phyloP scores from a whole-genome alignment of 2,888 invertebrate genomes.

The Limnephilus lunatus region DNA sequence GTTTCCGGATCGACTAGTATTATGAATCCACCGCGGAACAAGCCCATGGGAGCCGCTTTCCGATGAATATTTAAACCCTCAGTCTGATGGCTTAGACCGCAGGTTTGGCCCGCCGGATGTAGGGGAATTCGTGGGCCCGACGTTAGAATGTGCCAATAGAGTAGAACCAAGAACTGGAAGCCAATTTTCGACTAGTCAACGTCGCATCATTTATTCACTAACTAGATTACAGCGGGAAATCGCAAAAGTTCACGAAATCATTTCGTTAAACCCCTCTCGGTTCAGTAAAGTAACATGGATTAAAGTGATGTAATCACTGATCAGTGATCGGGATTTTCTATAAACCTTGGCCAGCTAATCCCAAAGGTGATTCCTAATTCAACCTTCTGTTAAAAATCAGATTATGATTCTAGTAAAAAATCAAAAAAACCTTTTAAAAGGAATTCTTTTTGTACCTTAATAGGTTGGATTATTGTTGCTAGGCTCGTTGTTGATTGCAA shows the following conservation, averaged over 20 bases:
- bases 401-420: neutral
- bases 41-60: conserved; percentile 17
- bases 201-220: conserved; percentile 59
- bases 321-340: neutral
- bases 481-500: neutral
- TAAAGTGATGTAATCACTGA: neutral
- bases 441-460: neutral
- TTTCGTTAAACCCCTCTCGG: neutral
- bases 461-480: neutral
- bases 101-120: conserved; percentile 54
- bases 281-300: neutral
- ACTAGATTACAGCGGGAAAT: conserved; percentile 51
- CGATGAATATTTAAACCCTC: conserved; percentile 60
- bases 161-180: neutral
- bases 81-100: conserved; percentile 65
- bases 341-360: neutral
- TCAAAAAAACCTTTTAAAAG: neutral
- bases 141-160: conserved; percentile 43
- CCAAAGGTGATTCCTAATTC: neutral
- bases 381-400: neutral
- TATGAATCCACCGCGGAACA: conserved; percentile 4
- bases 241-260: conserved; percentile 39
- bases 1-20: conserved; percentile 32
- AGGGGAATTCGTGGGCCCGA: conserved; percentile 52
- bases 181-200: conserved; percentile 38